Evolutionary conservation across 1,140 invertebrate species (phyloP).

Genomic region (Popillia japonica): DNA sequence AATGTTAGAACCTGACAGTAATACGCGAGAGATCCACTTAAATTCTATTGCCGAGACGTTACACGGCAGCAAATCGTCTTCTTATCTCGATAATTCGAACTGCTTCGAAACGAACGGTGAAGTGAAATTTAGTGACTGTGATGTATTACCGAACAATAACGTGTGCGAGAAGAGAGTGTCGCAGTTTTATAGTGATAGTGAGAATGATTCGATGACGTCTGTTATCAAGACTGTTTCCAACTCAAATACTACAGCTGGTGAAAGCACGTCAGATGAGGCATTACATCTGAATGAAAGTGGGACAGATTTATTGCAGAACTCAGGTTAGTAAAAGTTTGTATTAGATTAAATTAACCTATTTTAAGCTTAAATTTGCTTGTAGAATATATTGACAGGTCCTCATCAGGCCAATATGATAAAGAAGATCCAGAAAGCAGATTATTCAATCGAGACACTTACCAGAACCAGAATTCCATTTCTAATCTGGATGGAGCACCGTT

Average conservation of each 20-base stretch:
- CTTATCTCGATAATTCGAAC: constrained; percentile 2
- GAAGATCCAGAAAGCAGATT: not conserved
- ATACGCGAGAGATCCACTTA: constrained; percentile 31
- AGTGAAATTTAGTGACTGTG: constrained; percentile 38
- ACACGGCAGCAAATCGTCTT: not conserved
- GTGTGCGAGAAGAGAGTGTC: constrained; percentile 33
- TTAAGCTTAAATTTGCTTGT: not conserved
- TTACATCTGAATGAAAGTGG: constrained; percentile 35
- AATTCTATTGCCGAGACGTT: constrained; percentile 22
- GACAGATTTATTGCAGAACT: constrained; percentile 35
- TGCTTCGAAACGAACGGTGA: constrained; percentile 38
- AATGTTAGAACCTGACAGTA: constrained; percentile 36
- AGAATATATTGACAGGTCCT: not conserved
- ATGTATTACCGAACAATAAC: constrained; percentile 25
- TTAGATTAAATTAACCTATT: not conserved
- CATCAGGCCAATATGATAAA: not conserved
- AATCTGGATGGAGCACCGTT: not conserved
- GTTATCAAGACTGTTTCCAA: not conserved
- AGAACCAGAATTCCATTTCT: not conserved
- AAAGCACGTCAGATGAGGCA: constrained; percentile 36
- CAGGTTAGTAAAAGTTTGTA: constrained; percentile 36
- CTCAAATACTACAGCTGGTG: constrained; percentile 28
- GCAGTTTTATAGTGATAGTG: constrained; percentile 26
- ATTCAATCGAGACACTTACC: not conserved
- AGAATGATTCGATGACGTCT: not conserved